phyloP scores from a whole-genome alignment of 2,797 vertebrate species.

The Leucoraja ocellata region DNA sequence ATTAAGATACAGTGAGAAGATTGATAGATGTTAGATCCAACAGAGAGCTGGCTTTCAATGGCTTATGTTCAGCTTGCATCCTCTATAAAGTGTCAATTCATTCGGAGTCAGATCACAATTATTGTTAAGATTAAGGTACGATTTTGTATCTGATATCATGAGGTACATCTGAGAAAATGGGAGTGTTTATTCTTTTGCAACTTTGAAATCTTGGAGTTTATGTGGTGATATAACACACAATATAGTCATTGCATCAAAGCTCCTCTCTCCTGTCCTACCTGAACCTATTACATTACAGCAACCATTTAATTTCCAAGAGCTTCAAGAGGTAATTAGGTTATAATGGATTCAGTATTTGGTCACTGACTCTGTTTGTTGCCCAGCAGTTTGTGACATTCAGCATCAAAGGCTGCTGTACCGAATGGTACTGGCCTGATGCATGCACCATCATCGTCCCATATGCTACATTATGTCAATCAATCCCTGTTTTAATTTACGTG shows the following conservation, averaged over 20 bases:
- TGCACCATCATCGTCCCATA: conserved; percentile 40
- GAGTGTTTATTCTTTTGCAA: background rate
- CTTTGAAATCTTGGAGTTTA: background rate
- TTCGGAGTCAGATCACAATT: background rate
- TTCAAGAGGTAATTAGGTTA: conserved; percentile 31
- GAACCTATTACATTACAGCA: conserved; percentile 17
- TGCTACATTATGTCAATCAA: conserved; percentile 39
- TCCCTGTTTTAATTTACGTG: background rate
- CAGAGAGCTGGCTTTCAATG: background rate
- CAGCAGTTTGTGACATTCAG: background rate
- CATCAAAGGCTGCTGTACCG: background rate
- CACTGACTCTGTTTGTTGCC: conserved; percentile 23
- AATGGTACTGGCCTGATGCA: background rate
- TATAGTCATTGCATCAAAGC: background rate
- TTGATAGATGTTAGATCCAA: background rate
- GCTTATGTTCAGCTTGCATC: background rate
- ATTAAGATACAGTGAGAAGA: background rate
- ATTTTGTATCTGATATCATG: background rate
- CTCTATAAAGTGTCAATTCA: background rate
- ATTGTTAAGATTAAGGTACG: background rate
- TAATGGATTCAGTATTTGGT: conserved; percentile 32
- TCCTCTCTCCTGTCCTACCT: background rate
- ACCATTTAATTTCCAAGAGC: conserved; percentile 35
- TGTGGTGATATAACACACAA: background rate
- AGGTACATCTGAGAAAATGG: background rate